Conservation (phyloP, 2,113 vertebrate genomes). For the Micronisus gabar region DNA sequence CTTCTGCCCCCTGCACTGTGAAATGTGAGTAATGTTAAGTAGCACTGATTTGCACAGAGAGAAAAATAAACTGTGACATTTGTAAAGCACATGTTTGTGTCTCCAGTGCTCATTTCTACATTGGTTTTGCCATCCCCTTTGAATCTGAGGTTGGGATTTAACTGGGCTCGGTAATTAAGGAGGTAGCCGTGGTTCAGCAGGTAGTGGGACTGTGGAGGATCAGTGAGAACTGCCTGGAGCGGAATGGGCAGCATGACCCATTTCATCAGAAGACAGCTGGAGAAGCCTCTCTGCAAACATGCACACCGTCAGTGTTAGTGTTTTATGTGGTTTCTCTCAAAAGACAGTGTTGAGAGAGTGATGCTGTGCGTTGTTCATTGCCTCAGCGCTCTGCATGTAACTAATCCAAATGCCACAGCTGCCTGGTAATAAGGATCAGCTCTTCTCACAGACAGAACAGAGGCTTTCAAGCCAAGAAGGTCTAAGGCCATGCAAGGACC, state of each 20-base stretch:
- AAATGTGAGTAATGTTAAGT: constrained; percentile 7
- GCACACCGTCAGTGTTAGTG: background rate
- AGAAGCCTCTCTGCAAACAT: background rate
- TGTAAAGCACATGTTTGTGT: background rate
- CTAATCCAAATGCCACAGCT: background rate
- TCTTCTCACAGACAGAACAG: background rate
- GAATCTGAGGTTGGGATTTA: background rate
- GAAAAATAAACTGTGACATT: constrained; percentile 48
- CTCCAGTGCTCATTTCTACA: background rate
- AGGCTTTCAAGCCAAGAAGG: background rate
- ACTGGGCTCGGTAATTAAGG: background rate
- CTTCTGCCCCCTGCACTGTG: constrained; percentile 2
- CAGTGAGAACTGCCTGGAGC: background rate
- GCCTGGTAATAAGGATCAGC: background rate
- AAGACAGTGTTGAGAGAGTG: background rate
- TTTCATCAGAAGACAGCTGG: background rate
- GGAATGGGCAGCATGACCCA: background rate
- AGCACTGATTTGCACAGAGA: constrained; percentile 2
- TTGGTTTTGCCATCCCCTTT: background rate
- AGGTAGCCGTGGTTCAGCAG: background rate
- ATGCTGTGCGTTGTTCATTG: background rate
- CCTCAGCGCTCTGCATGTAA: background rate
- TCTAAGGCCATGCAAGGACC: background rate
- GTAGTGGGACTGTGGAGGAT: background rate
- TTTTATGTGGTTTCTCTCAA: background rate